phyloP scores from a whole-genome alignment of 2,888 invertebrate genomes.

The Iselma pallidipennis region DNA sequence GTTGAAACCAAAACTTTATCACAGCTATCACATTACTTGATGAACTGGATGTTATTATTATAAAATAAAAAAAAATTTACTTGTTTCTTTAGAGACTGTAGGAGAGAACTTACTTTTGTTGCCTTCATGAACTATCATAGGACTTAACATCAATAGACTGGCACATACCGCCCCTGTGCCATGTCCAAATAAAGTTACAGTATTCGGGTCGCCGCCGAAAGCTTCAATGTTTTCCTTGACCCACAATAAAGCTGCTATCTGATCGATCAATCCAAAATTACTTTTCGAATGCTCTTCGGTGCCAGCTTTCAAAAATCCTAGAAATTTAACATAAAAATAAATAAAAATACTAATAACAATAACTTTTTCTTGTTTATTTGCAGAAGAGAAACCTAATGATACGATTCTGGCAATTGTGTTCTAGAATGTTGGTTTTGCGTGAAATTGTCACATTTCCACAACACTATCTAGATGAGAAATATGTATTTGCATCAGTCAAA shows the following conservation, averaged over 20 bases:
- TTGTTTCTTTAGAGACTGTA: too few species aligned
- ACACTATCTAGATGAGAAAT: neutral
- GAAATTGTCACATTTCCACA: neutral
- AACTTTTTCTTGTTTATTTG: constrained; percentile 1
- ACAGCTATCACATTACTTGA: neutral
- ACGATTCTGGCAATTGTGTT: neutral
- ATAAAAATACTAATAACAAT: neutral
- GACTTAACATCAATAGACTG: constrained; percentile 91
- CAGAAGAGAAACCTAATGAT: constrained; percentile 8
- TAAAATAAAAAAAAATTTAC: too few species aligned
- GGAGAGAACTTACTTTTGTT: constrained; percentile 46
- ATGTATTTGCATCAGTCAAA: constrained; percentile 11
- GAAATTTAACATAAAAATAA: constrained; percentile 9
- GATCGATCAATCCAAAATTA: constrained; percentile 94
- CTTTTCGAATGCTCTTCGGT: constrained; percentile 73
- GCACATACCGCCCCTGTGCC: constrained; percentile 94
- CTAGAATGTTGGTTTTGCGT: neutral
- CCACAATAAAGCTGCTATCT: constrained; percentile 94
- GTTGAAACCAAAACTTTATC: neutral
- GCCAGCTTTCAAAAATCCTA: constrained; percentile 81
- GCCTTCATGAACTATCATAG: constrained; percentile 64
- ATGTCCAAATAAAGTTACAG: constrained; percentile 92
- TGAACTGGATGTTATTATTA: too few species aligned
- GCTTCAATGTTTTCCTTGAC: constrained; percentile 89
- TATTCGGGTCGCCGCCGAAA: constrained; percentile 86